Percentiles rank a stretch among this genome's conserved stretches.
Evolutionary conservation across 2,113 vertebrate species (phyloP).

Genomic region (Geococcyx californianus): DNA sequence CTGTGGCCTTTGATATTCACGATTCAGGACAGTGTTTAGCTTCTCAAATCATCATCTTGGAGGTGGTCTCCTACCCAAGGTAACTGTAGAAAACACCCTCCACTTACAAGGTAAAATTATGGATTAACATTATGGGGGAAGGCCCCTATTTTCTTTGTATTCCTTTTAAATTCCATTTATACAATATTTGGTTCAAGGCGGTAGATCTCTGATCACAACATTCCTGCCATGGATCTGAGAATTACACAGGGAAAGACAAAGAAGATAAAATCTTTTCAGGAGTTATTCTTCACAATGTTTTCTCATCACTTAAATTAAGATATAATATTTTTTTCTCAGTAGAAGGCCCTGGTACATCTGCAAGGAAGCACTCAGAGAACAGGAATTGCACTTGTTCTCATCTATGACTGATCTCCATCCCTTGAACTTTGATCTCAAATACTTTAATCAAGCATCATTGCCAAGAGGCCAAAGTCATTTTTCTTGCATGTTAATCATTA

Average conservation of each 20-base stretch:
- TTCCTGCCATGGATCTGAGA: background rate
- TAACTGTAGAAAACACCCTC: background rate
- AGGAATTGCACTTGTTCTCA: background rate
- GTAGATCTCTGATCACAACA: background rate
- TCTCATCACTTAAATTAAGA: background rate
- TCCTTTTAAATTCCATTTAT: constrained; percentile 17
- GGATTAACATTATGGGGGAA: background rate
- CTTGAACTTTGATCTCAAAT: background rate
- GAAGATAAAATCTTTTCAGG: background rate
- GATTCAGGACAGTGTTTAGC: background rate
- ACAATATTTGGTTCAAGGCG: constrained; percentile 4
- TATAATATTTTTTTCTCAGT: background rate
- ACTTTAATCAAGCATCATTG: background rate
- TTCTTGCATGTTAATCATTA: background rate
- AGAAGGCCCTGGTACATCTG: background rate
- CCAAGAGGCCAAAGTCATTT: background rate
- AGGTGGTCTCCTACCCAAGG: constrained; percentile 8
- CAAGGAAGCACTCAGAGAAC: background rate
- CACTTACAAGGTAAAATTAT: background rate
- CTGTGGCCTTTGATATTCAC: constrained; percentile 24
- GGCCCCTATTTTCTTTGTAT: background rate
- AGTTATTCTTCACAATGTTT: background rate
- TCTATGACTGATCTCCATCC: background rate
- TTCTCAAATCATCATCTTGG: background rate
- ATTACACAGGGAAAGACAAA: background rate